These are phyloP conservation scores for Anoura caudifer DNA, from an alignment of 2,113 vertebrate genomes.

Conservation along the genomic window DNA sequence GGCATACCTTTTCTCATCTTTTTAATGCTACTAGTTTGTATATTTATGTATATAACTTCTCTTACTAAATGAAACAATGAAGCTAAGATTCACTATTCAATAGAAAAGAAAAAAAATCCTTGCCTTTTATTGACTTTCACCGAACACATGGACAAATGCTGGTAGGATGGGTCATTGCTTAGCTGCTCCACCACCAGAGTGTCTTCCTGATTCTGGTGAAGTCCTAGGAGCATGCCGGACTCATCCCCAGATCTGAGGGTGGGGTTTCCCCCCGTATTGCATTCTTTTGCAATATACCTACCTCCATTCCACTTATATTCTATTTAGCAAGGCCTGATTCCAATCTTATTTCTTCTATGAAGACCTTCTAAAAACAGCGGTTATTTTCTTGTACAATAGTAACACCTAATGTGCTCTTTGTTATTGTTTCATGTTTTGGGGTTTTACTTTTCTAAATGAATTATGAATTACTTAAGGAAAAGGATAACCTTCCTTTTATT, in stretches of 20 bases:
- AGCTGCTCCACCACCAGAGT: not conserved
- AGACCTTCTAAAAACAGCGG: not conserved
- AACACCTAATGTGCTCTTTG: not conserved
- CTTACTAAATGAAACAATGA: slow-evolving; percentile 8
- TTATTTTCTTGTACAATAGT: not conserved
- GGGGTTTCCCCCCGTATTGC: not conserved
- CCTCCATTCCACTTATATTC: not conserved
- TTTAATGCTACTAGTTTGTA: not conserved
- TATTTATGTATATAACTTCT: not conserved
- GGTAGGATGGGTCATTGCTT: not conserved
- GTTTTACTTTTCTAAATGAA: slow-evolving; percentile 5
- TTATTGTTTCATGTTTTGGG: not conserved
- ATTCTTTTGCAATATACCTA: not conserved
- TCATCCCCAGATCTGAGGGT: not conserved
- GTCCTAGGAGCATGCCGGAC: not conserved
- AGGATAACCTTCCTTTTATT: not conserved
- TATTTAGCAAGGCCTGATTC: not conserved
- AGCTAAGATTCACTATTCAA: not conserved
- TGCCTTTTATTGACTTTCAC: not conserved
- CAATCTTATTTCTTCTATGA: slow-evolving; percentile 24
- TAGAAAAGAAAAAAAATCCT: not conserved
- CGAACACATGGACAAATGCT: not conserved
- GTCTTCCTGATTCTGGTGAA: not conserved
- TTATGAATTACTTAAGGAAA: slow-evolving; percentile 17
- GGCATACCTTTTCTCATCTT: not conserved